Conservation (phyloP, 2,113 vertebrate species). For the Tragulus kanchil region DNA sequence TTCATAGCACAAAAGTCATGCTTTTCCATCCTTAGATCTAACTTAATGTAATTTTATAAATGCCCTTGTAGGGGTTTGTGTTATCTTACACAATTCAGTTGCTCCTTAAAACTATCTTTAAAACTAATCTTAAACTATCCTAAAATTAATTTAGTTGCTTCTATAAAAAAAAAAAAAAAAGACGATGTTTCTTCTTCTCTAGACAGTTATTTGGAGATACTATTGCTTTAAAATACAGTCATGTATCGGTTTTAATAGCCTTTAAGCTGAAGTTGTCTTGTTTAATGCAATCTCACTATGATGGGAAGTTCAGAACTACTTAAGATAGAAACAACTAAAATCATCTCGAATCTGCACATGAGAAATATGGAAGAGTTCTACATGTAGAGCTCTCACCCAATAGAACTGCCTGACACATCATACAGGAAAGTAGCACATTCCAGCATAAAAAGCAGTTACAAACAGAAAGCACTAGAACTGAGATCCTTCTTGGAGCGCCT, state of each 20-base stretch:
- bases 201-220: slow-evolving; percentile 27
- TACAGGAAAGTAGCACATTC: slow-evolving; percentile 17
- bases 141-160: background rate
- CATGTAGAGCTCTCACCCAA: background rate
- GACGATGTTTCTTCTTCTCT: slow-evolving; percentile 39
- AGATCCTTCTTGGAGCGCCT: background rate
- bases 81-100: slow-evolving; percentile 17
- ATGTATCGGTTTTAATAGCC: background rate
- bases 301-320: slow-evolving; percentile 55
- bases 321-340: background rate
- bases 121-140: too few relatives aligned
- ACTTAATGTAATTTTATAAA: slow-evolving; percentile 39
- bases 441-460: background rate
- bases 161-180: background rate
- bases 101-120: background rate
- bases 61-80: background rate
- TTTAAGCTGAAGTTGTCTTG: background rate
- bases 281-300: background rate
- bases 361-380: slow-evolving; percentile 11
- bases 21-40: background rate
- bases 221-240: slow-evolving; percentile 50
- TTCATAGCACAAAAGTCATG: background rate
- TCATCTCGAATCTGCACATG: background rate
- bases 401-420: slow-evolving; percentile 43
- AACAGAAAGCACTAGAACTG: background rate